phyloP scores from a whole-genome alignment of 2,113 vertebrate species.

The Ptilonorhynchus violaceus region DNA sequence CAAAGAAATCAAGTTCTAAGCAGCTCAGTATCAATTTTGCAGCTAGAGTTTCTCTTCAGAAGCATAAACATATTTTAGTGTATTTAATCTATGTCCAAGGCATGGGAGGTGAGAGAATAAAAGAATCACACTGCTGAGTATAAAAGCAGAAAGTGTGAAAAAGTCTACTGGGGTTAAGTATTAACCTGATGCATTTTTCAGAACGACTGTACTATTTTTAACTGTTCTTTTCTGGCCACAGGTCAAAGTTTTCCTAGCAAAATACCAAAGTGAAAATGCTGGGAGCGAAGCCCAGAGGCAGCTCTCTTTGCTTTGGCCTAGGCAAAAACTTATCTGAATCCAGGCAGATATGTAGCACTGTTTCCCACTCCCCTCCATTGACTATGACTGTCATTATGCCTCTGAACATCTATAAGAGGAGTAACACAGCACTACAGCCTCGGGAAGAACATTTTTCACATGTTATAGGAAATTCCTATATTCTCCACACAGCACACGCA shows the following conservation, averaged over 20 bases:
- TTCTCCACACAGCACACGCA: conserved; percentile 30
- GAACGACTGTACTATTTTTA: conserved; percentile 74
- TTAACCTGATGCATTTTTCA: conserved; percentile 69
- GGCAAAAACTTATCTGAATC: conserved; percentile 11
- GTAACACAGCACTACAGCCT: background rate
- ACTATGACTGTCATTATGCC: background rate
- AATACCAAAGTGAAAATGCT: conserved; percentile 68
- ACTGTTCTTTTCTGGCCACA: conserved; percentile 70
- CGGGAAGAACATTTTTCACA: conserved; percentile 46
- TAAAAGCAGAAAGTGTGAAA: conserved; percentile 48
- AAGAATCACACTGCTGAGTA: background rate
- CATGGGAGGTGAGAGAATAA: background rate
- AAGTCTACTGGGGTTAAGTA: conserved; percentile 28
- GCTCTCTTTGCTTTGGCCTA: conserved; percentile 41
- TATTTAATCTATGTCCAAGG: background rate
- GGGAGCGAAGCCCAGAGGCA: conserved; percentile 62
- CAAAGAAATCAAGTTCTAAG: background rate
- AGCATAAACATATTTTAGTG: background rate
- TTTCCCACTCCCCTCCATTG: conserved; percentile 14
- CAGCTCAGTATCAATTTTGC: background rate
- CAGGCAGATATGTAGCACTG: background rate
- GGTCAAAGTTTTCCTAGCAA: conserved; percentile 75
- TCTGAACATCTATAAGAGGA: background rate
- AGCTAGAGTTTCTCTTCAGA: background rate
- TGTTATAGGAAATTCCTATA: conserved; percentile 25